These are phyloP conservation scores for Drosophila orena DNA, from an alignment of 1,140 invertebrate genomes.

Conservation along the genomic window DNA sequence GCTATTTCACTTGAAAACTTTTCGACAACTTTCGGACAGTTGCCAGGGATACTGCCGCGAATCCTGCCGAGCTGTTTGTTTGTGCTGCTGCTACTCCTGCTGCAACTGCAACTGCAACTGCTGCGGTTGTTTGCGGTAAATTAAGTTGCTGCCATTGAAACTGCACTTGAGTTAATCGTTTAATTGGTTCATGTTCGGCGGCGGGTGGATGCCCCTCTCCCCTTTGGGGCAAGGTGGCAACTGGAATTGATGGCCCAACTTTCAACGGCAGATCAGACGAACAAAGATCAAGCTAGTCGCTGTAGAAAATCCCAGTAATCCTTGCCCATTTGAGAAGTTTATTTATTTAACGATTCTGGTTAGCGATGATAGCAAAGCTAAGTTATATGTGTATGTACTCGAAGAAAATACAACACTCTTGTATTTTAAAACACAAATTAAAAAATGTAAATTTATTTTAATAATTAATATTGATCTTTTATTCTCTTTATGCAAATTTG, in stretches of 20 bases:
- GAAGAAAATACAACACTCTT: too few relatives aligned
- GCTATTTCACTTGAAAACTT: slow-evolving; percentile 78
- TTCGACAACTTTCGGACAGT: slow-evolving; percentile 79
- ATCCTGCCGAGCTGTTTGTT: slow-evolving; percentile 46
- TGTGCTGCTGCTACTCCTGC: slow-evolving; percentile 14
- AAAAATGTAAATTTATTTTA: too few relatives aligned
- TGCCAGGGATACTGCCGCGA: slow-evolving; percentile 62
- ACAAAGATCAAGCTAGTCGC: slow-evolving; percentile 15
- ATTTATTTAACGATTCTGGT: slow-evolving; percentile 2
- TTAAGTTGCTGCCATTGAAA: slow-evolving; percentile 78
- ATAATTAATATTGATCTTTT: too few relatives aligned
- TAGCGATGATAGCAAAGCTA: too few relatives aligned
- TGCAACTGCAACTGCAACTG: not conserved
- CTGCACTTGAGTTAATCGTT: slow-evolving; percentile 77
- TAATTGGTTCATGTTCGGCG: slow-evolving; percentile 65
- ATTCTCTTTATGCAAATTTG: too few relatives aligned
- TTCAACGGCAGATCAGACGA: slow-evolving; percentile 17
- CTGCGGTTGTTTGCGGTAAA: slow-evolving; percentile 72
- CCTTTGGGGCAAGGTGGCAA: not conserved
- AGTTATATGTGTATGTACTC: too few relatives aligned
- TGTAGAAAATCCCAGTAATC: not conserved
- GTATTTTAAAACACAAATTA: too few relatives aligned
- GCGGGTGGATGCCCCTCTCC: not conserved
- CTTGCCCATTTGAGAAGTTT: not conserved
- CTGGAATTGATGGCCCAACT: slow-evolving; percentile 33